Evolutionary conservation across 2,888 invertebrate genomes (phyloP).

Genomic region (Microplitis manilae): DNA sequence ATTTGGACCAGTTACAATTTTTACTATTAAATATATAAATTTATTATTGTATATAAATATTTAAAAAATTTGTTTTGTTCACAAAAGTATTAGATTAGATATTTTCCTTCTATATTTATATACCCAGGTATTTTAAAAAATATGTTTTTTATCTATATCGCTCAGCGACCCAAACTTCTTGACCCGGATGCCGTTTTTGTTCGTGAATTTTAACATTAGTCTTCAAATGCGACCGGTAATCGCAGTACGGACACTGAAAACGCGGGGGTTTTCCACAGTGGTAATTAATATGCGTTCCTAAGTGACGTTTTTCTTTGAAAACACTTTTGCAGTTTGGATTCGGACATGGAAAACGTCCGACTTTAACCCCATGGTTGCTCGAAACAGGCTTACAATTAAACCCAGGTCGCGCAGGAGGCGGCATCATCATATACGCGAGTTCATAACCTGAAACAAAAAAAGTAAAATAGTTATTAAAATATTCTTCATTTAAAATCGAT

Average conservation of each 20-base stretch:
- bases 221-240: conserved; percentile 64
- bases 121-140: background rate
- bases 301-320: background rate
- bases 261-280: conserved; percentile 61
- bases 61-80: too few relatives aligned
- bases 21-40: too few relatives aligned
- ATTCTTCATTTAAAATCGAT: background rate
- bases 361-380: too few relatives aligned
- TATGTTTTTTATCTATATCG: background rate
- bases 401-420: background rate
- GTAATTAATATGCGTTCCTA: background rate
- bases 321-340: background rate
- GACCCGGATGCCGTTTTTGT: conserved; percentile 60
- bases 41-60: too few relatives aligned
- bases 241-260: conserved; percentile 68
- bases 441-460: background rate
- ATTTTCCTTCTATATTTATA: too few relatives aligned
- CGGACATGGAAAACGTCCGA: background rate
- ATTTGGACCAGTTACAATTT: too few relatives aligned
- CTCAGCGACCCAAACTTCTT: background rate
- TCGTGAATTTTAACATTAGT: conserved; percentile 67
- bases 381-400: too few relatives aligned
- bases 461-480: background rate
- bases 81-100: too few relatives aligned
- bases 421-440: background rate